A percentile compares a stretch with the other conserved stretches of the same genome.
phyloP scores from a whole-genome alignment of 2,797 vertebrate species.

The Dromococcyx pavoninus region DNA sequence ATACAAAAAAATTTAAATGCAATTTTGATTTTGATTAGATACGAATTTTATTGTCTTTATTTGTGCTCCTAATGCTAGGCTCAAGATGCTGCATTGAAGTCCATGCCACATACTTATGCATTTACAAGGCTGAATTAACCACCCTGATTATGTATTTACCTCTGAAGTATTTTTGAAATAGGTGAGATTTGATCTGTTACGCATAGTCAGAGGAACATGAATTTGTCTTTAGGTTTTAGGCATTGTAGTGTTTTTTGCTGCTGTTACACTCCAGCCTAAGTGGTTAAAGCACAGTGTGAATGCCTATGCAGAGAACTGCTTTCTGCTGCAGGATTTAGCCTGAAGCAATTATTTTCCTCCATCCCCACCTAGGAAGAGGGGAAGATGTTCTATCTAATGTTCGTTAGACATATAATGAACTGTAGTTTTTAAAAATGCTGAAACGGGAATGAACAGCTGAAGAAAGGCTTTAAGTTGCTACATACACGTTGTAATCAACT shows the following conservation, averaged over 20 bases:
- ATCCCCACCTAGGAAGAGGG: neutral
- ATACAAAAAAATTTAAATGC: neutral
- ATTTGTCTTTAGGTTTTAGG: neutral
- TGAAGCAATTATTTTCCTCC: neutral
- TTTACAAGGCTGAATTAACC: neutral
- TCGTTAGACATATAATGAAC: neutral
- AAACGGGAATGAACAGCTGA: neutral
- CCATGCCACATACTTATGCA: neutral
- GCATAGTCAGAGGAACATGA: accelerated
- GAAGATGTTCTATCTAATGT: no score
- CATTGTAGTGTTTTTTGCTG: neutral
- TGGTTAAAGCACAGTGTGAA: neutral
- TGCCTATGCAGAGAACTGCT: neutral
- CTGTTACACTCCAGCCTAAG: neutral
- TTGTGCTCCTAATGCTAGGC: neutral
- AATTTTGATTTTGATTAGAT: neutral
- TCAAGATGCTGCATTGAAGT: neutral
- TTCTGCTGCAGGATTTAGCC: neutral
- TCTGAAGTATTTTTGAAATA: neutral
- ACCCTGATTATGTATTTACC: neutral
- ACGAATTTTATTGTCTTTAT: neutral
- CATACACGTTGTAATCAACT: neutral
- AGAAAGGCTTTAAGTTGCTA: neutral
- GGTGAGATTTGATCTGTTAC: neutral
- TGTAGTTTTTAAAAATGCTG: neutral